A percentile compares a stretch with the other conserved stretches of the same genome.
Evolutionary conservation across 37 sponge, comb jelly and placozoan genomes (phyloP).

Genomic region (Aphrocallistes beatrix): DNA sequence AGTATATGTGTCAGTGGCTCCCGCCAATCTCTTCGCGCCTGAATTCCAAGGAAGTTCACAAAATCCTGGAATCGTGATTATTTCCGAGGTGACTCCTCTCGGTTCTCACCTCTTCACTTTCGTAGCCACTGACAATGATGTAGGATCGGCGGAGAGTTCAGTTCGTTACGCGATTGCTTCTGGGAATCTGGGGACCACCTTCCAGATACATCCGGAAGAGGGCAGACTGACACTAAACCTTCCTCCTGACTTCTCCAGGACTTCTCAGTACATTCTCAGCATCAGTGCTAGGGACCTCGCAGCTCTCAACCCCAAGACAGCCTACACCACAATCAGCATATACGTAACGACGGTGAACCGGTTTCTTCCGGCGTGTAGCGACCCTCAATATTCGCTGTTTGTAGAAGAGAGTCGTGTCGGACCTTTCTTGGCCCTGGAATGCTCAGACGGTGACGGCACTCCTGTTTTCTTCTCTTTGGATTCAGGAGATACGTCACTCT

Average conservation of each 20-base stretch:
- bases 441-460: neutral
- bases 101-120: neutral
- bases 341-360: neutral
- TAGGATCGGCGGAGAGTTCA: neutral
- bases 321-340: neutral
- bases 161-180: neutral
- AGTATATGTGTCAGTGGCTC: neutral
- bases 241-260: neutral
- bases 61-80: neutral
- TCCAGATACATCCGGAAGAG: constrained; percentile 13
- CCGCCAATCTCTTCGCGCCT: neutral
- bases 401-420: neutral
- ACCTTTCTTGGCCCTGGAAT: neutral
- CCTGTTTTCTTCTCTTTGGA: neutral
- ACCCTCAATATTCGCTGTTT: neutral
- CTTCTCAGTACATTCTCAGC: neutral
- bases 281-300: neutral
- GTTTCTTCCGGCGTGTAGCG: neutral
- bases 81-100: neutral
- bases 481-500: neutral
- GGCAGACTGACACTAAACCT: neutral
- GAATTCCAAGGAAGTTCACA: neutral
- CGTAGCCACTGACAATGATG: neutral
- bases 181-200: neutral
- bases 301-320: neutral